A percentile compares a stretch with the other conserved stretches of the same genome.
Evolutionary conservation across 2,113 vertebrate species (phyloP).

Genomic region (Saguinus midas): DNA sequence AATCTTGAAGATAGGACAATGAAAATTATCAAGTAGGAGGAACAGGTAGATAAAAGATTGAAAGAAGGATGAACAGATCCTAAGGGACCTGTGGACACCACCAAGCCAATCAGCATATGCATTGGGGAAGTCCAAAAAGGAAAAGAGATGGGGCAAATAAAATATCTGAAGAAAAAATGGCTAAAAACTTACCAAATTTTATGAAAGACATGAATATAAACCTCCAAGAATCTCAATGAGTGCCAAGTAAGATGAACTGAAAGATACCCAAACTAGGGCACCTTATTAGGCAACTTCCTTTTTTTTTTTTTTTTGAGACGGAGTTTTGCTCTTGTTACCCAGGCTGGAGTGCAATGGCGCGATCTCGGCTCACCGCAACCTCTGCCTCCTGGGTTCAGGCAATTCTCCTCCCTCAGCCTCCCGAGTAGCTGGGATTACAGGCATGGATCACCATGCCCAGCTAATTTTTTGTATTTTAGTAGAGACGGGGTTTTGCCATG

Average conservation of each 20-base stretch:
- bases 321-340: too few relatives aligned
- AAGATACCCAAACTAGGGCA: neutral
- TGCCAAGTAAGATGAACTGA: neutral
- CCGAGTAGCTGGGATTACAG: too few relatives aligned
- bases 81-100: neutral
- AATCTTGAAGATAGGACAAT: neutral
- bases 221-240: neutral
- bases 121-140: neutral
- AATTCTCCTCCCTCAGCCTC: too few relatives aligned
- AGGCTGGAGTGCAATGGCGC: too few relatives aligned
- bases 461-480: too few relatives aligned
- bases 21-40: neutral
- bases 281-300: neutral
- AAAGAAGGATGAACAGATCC: neutral
- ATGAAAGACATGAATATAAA: neutral
- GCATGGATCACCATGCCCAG: too few relatives aligned
- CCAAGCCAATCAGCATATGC: neutral
- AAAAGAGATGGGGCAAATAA: neutral
- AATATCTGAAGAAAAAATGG: neutral
- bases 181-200: neutral
- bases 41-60: neutral
- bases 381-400: too few relatives aligned
- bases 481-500: too few relatives aligned
- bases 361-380: too few relatives aligned
- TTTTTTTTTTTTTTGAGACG: too few relatives aligned